Percentiles rank a stretch among this genome's conserved stretches.
Evolutionary conservation across 2,888 invertebrate species (phyloP).

Genomic region (Meiosimyza decipiens): DNA sequence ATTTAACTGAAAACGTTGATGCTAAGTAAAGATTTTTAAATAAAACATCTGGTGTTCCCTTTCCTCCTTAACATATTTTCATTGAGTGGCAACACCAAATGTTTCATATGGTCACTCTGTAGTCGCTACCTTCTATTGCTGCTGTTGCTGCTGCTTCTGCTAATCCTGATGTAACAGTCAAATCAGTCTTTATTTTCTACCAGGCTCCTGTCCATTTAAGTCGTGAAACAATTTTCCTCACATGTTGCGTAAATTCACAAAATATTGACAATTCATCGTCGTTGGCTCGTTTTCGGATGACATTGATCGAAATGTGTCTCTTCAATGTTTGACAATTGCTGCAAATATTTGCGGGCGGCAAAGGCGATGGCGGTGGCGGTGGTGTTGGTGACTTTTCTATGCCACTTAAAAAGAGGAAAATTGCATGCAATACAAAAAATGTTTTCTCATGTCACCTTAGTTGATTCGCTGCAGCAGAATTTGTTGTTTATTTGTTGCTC

Average conservation of each 20-base stretch:
- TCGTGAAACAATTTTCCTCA: conserved; percentile 45
- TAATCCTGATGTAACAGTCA: no score
- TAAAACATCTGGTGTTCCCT: no score
- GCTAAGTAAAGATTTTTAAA: no score
- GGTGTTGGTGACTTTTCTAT: background rate
- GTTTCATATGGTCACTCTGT: no score
- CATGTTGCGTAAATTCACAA: conserved; percentile 62
- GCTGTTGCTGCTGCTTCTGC: no score
- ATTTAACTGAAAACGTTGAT: no score
- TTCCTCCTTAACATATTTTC: no score
- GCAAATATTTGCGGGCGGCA: conserved; percentile 62
- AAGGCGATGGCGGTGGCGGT: conserved; percentile 50
- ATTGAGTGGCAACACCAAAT: no score
- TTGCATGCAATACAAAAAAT: conserved; percentile 51
- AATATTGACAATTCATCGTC: conserved; percentile 58
- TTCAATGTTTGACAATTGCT: conserved; percentile 37
- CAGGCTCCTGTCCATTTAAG: conserved; percentile 18
- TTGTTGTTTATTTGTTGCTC: conserved; percentile 41
- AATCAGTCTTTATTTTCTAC: background rate
- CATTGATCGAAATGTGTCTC: background rate
- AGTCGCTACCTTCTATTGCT: no score
- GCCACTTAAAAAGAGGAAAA: conserved; percentile 63
- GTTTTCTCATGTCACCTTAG: conserved; percentile 34
- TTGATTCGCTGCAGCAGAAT: background rate
- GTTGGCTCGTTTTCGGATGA: background rate